phyloP scores from a whole-genome alignment of 2,888 invertebrate species.

The Cordilura impudica region DNA sequence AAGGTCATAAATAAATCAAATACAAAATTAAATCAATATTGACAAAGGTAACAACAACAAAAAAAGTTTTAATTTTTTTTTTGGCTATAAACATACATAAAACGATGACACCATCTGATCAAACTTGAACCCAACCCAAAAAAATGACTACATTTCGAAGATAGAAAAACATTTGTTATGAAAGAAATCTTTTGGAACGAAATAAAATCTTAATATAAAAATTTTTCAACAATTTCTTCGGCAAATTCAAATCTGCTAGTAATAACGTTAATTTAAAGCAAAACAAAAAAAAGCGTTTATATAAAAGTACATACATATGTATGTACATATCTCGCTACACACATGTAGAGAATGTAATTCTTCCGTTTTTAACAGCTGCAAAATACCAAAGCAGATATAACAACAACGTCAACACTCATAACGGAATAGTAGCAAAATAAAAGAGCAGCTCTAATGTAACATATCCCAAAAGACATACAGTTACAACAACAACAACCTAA shows the following conservation, averaged over 20 bases:
- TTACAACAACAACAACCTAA: constrained; percentile 23
- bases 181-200: background rate
- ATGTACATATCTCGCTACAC: constrained; percentile 23
- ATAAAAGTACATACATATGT: background rate
- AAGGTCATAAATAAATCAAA: constrained; percentile 56
- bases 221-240: background rate
- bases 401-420: background rate
- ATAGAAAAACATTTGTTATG: constrained; percentile 10
- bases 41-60: constrained; percentile 57
- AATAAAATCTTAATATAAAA: constrained; percentile 12
- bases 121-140: constrained; percentile 52
- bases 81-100: constrained; percentile 47
- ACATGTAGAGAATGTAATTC: too few species aligned
- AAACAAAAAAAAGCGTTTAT: constrained; percentile 14
- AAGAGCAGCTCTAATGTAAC: background rate
- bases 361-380: constrained; percentile 33
- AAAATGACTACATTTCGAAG: constrained; percentile 20
- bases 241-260: constrained; percentile 18
- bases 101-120: constrained; percentile 53
- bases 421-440: background rate
- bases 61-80: constrained; percentile 16
- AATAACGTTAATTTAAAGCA: constrained; percentile 1
- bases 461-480: constrained; percentile 11
- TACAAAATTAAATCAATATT: constrained; percentile 58
- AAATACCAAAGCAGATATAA: background rate